Evolutionary conservation across 2,797 vertebrate species (phyloP), one percentile per base, ranked within the genome.

Genomic region (Xerus rutilus): DNA sequence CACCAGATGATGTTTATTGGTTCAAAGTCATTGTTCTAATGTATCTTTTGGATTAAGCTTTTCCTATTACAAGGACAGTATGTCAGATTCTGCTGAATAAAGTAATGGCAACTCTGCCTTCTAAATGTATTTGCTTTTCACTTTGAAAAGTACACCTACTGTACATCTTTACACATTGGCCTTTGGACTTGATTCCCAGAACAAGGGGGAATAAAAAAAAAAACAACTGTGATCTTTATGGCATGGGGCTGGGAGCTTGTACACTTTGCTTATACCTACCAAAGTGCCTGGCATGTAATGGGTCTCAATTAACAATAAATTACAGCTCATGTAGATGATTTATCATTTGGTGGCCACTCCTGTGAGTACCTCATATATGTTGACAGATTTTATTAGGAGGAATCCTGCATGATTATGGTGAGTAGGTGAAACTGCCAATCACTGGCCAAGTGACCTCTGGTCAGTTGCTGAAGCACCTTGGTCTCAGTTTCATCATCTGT

Each of bases 1-100:
- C 35, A 79, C 86, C 23, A n/a, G 82, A 35, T 35, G 62, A 74
- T 77, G 14, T 39, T 86, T 65, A 78, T 76, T 86, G 52, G 72
- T 86, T 32, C 11, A 62, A 30, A 39, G 76, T 32, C 20, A 12
- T 91, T 28, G 45, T 57, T 72, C 72, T 3, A 89, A 62, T 62
- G 35, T 62, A 15, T 65, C 92, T 79, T 52, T 83, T 30, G 32
- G 52, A 39, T 81, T 64, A 39, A 82, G 49, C 32, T 77, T 97
- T 95, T 83, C 69, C 21, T 77, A 6, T 78, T 65, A 69, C 45
- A 35, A 65, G 65, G 32, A 57, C 64, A 47, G 49, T 15, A 32
- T 79, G 12, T 91, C 70, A 91, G 52, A 78, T 76, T 89, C 59
- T 35, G 30, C 23, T 85, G 45, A 83, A 77, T 20, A 87, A 88